Percentiles rank a stretch among this genome's conserved stretches.
Evolutionary conservation across 2,888 invertebrate genomes (phyloP).

Genomic region (Neoascia interrupta): DNA sequence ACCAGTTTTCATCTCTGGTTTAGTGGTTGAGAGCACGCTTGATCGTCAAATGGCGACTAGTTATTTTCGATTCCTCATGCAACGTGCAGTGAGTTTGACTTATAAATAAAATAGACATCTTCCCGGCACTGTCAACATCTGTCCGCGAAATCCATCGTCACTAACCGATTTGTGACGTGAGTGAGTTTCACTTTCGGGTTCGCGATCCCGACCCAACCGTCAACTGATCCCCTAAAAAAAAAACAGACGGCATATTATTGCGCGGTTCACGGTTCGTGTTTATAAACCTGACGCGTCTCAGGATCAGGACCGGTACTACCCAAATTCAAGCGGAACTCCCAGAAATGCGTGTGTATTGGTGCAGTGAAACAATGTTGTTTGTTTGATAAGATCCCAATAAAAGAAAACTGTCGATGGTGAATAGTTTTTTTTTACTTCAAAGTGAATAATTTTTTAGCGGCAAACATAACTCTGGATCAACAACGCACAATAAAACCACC

Average conservation of each 20-base stretch:
- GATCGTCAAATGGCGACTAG: conserved; percentile 23
- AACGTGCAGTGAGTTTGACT: background rate
- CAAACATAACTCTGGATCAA: conserved; percentile 25
- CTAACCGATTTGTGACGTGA: background rate
- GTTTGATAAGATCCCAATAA: background rate
- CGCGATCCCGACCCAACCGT: conserved; percentile 44
- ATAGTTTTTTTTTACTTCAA: too few relatives aligned
- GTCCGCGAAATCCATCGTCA: conserved; percentile 1
- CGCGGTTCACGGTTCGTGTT: background rate
- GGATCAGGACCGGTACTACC: background rate
- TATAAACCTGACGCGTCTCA: background rate
- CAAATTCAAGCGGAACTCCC: background rate
- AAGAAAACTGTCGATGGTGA: background rate
- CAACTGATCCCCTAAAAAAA: conserved; percentile 11
- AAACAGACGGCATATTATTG: background rate
- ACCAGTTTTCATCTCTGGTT: conserved; percentile 32
- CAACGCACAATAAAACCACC: conserved; percentile 43
- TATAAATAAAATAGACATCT: background rate
- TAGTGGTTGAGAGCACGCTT: conserved; percentile 34
- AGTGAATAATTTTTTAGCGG: conserved; percentile 34
- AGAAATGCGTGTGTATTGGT: background rate
- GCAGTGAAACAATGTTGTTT: conserved; percentile 16
- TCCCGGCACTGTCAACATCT: conserved; percentile 17
- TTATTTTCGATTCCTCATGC: conserved; percentile 11
- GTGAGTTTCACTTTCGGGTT: conserved; percentile 18